These are phyloP conservation scores for Drosophila biarmipes DNA, from an alignment of 1,140 invertebrate genomes.

Conservation along the genomic window DNA sequence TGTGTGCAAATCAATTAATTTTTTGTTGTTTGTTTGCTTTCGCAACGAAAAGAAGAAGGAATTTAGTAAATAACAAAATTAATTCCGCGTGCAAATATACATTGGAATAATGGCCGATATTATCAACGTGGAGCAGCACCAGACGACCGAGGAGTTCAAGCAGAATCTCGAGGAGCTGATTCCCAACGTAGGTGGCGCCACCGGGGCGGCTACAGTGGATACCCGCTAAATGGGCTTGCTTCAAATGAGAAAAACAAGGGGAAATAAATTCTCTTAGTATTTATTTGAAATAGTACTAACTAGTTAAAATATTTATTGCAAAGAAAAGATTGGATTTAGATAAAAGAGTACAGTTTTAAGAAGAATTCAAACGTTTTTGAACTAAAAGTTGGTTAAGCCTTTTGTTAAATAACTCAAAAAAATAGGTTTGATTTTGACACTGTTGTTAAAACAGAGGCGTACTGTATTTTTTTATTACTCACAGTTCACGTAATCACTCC, in stretches of 20 bases:
- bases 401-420: too few species aligned
- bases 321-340: too few species aligned
- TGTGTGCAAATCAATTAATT: constrained; percentile 43
- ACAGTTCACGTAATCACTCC: constrained; percentile 68
- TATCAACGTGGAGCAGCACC: constrained; percentile 71
- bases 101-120: constrained; percentile 75
- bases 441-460: not conserved
- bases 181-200: constrained; percentile 64
- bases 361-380: too few species aligned
- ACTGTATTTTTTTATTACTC: constrained; percentile 54
- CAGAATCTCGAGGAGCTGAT: constrained; percentile 74
- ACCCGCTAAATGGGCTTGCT: too few species aligned
- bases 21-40: constrained; percentile 52
- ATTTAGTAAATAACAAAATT: constrained; percentile 45
- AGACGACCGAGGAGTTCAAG: constrained; percentile 72
- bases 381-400: too few species aligned
- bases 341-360: too few species aligned
- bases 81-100: constrained; percentile 31
- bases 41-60: constrained; percentile 33
- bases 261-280: too few species aligned
- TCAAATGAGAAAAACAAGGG: too few species aligned
- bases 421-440: not conserved
- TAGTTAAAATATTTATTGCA: too few species aligned
- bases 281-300: too few species aligned
- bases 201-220: constrained; percentile 15